These are phyloP conservation scores for Coleophora deauratella DNA, from an alignment of 2,888 invertebrate genomes.

Conservation along the genomic window DNA sequence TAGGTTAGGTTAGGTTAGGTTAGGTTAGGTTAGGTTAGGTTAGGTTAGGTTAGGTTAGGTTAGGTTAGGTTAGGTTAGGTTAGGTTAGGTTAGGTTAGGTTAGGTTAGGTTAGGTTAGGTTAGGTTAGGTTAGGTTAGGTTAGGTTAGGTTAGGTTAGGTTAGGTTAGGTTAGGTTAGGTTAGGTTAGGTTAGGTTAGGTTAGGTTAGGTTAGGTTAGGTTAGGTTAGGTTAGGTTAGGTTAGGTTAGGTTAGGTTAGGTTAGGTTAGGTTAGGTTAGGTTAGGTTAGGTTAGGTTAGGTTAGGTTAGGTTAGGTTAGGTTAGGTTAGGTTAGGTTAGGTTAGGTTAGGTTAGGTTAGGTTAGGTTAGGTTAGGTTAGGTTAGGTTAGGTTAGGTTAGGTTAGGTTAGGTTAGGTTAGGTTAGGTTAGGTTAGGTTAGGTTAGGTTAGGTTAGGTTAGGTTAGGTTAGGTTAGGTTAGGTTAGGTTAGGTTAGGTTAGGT, in stretches of 20 bases:
- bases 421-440: background rate
- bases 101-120: background rate
- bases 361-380: conserved; percentile 5
- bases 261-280: conserved; percentile 8
- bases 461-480: conserved; percentile 4
- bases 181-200: background rate
- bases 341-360: conserved; percentile 4
- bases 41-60: background rate
- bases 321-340: conserved; percentile 6
- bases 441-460: conserved; percentile 1
- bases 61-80: background rate
- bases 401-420: background rate
- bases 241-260: conserved; percentile 1
- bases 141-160: background rate
- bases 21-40: background rate
- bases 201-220: background rate
- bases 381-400: conserved; percentile 1
- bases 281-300: conserved; percentile 8
- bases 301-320: conserved; percentile 7
- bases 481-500: conserved; percentile 4
- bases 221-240: background rate
- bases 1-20: background rate
- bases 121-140: background rate
- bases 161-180: background rate
- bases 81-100: background rate